Evolutionary conservation across 2,888 invertebrate genomes (phyloP).

Genomic region (Heteromurus nitidus): DNA sequence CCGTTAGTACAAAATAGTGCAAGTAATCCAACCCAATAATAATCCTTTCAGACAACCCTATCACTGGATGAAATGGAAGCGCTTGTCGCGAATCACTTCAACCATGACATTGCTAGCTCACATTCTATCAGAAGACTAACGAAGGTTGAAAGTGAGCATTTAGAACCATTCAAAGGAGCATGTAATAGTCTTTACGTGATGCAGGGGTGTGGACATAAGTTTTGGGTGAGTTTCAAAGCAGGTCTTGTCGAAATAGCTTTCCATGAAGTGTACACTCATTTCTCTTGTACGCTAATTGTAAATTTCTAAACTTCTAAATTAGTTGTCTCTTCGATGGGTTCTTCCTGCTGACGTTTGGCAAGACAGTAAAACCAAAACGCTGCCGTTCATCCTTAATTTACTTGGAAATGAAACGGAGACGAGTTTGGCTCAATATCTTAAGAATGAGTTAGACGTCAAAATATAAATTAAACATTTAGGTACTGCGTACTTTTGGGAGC

Average conservation of each 20-base stretch:
- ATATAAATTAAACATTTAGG: neutral
- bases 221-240: too few species aligned
- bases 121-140: neutral
- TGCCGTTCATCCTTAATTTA: neutral
- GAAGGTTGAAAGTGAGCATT: neutral
- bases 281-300: too few species aligned
- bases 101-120: neutral
- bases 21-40: too few species aligned
- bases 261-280: too few species aligned
- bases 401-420: neutral
- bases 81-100: neutral
- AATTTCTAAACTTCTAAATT: neutral
- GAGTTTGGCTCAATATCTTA: neutral
- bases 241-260: too few species aligned
- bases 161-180: neutral
- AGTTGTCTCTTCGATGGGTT: neutral
- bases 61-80: neutral
- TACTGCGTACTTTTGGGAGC: neutral
- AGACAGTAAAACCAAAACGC: neutral
- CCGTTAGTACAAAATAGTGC: neutral
- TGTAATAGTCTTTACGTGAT: neutral
- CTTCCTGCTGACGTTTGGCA: neutral
- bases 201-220: neutral
- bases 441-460: neutral
- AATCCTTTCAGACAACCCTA: neutral